Evolutionary conservation across 2,797 vertebrate species (phyloP).

Genomic region (Zenarchopterus dispar): DNA sequence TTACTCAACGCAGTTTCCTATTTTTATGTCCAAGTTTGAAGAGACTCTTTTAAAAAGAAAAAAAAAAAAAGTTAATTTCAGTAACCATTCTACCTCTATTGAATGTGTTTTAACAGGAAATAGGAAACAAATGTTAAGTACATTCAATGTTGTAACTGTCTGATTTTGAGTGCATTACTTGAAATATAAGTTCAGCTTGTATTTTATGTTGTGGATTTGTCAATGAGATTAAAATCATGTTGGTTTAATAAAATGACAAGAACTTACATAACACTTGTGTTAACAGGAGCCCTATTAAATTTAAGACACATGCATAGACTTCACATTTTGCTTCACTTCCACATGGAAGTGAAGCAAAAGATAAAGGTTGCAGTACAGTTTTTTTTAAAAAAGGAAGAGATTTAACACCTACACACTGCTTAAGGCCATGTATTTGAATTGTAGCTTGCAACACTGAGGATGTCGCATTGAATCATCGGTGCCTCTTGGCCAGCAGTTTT

Average conservation of each 20-base stretch:
- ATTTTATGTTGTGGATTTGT: background rate
- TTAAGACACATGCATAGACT: conserved; percentile 7
- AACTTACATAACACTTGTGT: no score
- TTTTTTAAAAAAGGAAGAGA: conserved; percentile 36
- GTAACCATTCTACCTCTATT: background rate
- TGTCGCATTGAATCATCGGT: conserved; percentile 28
- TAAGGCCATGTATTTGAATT: conserved; percentile 1
- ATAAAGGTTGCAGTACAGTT: conserved; percentile 37
- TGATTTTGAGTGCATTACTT: no score
- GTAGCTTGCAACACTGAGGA: conserved; percentile 16
- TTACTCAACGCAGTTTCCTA: background rate
- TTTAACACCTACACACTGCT: background rate
- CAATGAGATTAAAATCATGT: background rate
- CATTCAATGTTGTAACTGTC: no score
- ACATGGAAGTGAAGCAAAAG: conserved; percentile 22
- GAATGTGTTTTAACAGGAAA: background rate
- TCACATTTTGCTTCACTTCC: conserved; percentile 2
- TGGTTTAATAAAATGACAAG: background rate
- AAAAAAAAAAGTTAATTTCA: background rate
- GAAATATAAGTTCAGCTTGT: no score
- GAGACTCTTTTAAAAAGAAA: no score
- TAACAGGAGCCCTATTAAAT: no score
- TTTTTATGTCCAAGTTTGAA: background rate
- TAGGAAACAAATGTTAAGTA: no score
- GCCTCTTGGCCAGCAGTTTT: conserved; percentile 1